Conservation (phyloP, 2,113 vertebrate genomes). For the Hippocampus mohnikei region DNA sequence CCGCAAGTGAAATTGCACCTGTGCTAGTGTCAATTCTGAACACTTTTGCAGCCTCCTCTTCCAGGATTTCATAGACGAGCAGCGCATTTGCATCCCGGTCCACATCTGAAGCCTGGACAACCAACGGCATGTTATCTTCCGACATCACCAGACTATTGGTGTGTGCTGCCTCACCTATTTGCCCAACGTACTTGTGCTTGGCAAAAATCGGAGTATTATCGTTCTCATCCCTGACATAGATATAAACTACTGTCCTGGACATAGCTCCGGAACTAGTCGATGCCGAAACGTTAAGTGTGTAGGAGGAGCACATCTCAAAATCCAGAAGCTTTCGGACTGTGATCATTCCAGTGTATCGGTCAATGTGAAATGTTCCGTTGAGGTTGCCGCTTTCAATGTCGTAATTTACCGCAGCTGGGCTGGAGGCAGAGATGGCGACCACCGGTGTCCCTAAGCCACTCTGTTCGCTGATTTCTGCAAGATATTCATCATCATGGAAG, state of each 20-base stretch:
- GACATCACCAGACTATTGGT: slow-evolving; percentile 83
- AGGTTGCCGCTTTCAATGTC: slow-evolving; percentile 83
- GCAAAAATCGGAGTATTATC: slow-evolving; percentile 84
- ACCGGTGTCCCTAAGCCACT: slow-evolving; percentile 75
- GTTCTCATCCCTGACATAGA: slow-evolving; percentile 90
- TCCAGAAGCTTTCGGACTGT: slow-evolving; percentile 78
- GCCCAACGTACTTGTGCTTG: slow-evolving; percentile 75
- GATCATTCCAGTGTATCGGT: slow-evolving; percentile 84
- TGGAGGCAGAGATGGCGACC: slow-evolving; percentile 76
- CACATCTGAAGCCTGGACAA: slow-evolving; percentile 81
- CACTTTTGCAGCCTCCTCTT: slow-evolving; percentile 77
- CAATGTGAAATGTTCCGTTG: slow-evolving; percentile 81
- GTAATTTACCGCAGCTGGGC: slow-evolving; percentile 82
- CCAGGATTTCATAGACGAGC: slow-evolving; percentile 84
- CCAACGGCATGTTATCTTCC: slow-evolving; percentile 80
- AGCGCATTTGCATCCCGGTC: slow-evolving; percentile 84
- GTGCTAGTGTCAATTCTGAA: slow-evolving; percentile 86
- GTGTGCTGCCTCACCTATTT: slow-evolving; percentile 83
- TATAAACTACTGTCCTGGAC: slow-evolving; percentile 68
- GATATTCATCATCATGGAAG: slow-evolving; percentile 82
- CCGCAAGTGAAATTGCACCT: slow-evolving; percentile 79
- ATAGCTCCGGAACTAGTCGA: slow-evolving; percentile 77
- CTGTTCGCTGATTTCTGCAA: slow-evolving; percentile 85
- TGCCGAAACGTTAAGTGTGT: slow-evolving; percentile 80
- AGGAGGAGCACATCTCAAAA: slow-evolving; percentile 82